These are phyloP conservation scores for Atractosteus spatula DNA, from an alignment of 2,113 vertebrate genomes.

Conservation along the genomic window DNA sequence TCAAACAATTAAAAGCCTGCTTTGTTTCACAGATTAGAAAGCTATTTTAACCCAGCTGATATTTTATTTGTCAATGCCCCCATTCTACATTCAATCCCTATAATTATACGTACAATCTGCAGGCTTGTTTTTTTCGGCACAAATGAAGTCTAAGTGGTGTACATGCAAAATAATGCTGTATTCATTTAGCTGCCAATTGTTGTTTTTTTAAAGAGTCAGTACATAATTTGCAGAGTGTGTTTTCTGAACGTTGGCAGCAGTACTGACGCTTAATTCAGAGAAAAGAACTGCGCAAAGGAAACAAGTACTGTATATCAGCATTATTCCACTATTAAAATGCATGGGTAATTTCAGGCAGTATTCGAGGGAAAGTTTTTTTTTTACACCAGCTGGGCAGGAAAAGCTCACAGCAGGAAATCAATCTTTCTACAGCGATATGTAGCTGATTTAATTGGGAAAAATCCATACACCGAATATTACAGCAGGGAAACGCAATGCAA, in stretches of 20 bases:
- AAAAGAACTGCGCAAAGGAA: slow-evolving; percentile 28
- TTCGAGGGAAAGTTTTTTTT: not conserved
- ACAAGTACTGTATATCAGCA: not conserved
- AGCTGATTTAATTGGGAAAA: not conserved
- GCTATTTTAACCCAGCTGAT: slow-evolving; percentile 54
- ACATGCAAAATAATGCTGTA: slow-evolving; percentile 30
- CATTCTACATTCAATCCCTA: slow-evolving; percentile 34
- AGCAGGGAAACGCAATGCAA: not conserved
- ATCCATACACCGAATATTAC: not conserved
- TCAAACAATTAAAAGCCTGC: slow-evolving; percentile 43
- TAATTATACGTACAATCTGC: slow-evolving; percentile 41
- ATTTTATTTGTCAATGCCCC: slow-evolving; percentile 51
- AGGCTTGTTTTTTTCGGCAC: slow-evolving; percentile 23
- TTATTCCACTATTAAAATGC: not conserved
- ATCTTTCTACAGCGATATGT: not conserved
- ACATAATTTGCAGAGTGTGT: slow-evolving; percentile 13
- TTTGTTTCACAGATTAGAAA: slow-evolving; percentile 24
- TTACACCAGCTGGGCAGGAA: not conserved
- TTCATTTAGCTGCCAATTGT: not conserved
- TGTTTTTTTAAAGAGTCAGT: slow-evolving; percentile 3
- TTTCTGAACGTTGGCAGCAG: slow-evolving; percentile 20
- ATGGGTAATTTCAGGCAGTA: not conserved
- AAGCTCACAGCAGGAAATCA: slow-evolving; percentile 4
- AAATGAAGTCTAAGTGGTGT: slow-evolving; percentile 35
- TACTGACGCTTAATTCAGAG: slow-evolving; percentile 23